Base-by-base conservation (phyloP, 2,888 invertebrate genomes). In the Bursaphelenchus okinawaensis region DNA sequence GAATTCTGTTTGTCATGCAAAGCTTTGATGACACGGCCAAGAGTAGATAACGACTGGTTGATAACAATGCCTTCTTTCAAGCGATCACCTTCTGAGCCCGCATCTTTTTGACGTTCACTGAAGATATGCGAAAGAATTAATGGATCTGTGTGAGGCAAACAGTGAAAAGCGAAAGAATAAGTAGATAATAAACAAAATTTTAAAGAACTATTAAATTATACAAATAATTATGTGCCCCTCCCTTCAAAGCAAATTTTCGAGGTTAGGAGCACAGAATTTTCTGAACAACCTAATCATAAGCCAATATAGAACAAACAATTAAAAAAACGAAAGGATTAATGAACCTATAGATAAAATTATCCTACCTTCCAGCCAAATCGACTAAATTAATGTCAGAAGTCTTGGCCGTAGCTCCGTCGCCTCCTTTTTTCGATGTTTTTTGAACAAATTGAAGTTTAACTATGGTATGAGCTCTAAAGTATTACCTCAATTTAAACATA, bases 21-120 rank as follows among this genome's bases (percentile, higher is more conserved):
- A 0, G 80, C 78, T 66, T 82, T 80, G 62, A 87, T 87, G 68
- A 85, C 85, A 77, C 87, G 85, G 22, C 87, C 87, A 9, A 87
- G 82, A 57, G 85, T 84, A 0, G 86, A 84, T 63, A 87, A 79
- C 1, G 87, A 87, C 72, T 85, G 84, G 78, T 87, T 87, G 71
- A 87, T 87, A 52, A 86, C 85, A 1, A 87, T 87, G 12, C 87
- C 87, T 75, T 87, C 87, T 75, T 87, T 87, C 52, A 87, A 81
- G 24, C 87, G 79, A 65, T 86, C 86, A 1, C 87, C 87, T 24
- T 85, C 86, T 4, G 87, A 85, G 8, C 86, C 86, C 9, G 87
- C 86, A 66, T 84, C 84, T 22, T 85, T 84, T 27, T 86, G 86
- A 62, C 87, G 80, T 78, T 87, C 87, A 80, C 87, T 87, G 50